Conservation (phyloP, 2,113 vertebrate species). For the Camelus dromedarius region DNA sequence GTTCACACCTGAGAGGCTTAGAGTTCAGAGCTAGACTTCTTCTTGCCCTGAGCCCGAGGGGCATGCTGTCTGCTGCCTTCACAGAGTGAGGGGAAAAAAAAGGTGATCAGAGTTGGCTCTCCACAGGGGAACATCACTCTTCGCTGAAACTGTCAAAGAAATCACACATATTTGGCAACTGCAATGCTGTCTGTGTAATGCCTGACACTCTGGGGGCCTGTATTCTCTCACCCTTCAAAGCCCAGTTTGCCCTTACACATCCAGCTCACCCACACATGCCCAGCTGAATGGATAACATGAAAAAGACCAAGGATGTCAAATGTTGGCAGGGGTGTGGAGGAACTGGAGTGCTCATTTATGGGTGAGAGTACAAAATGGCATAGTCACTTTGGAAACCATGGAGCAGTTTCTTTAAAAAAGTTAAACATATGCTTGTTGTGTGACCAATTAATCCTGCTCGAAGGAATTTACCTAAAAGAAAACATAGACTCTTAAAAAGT, state of each 20-base stretch:
- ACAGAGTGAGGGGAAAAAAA: too few species aligned
- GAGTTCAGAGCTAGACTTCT: not conserved
- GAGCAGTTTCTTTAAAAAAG: not conserved
- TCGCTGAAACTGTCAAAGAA: not conserved
- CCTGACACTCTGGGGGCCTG: not conserved
- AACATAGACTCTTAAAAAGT: not conserved
- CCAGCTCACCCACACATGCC: too few species aligned
- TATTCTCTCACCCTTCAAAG: not conserved
- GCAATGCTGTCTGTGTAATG: too few species aligned
- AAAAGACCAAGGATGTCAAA: not conserved
- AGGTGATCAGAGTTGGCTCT: not conserved
- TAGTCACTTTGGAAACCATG: not conserved
- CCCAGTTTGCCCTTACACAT: not conserved
- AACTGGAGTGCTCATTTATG: not conserved
- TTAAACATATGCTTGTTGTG: not conserved
- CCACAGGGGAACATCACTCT: not conserved
- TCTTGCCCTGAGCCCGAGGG: not conserved
- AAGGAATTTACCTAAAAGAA: not conserved
- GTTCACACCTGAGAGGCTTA: not conserved
- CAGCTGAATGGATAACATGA: not conserved
- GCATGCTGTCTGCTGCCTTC: not conserved
- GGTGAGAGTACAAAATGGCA: not conserved
- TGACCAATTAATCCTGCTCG: not conserved
- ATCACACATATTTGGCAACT: not conserved
- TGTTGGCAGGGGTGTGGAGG: not conserved